Conservation (phyloP, 1,140 invertebrate species). For the Agrypnia vestita region DNA sequence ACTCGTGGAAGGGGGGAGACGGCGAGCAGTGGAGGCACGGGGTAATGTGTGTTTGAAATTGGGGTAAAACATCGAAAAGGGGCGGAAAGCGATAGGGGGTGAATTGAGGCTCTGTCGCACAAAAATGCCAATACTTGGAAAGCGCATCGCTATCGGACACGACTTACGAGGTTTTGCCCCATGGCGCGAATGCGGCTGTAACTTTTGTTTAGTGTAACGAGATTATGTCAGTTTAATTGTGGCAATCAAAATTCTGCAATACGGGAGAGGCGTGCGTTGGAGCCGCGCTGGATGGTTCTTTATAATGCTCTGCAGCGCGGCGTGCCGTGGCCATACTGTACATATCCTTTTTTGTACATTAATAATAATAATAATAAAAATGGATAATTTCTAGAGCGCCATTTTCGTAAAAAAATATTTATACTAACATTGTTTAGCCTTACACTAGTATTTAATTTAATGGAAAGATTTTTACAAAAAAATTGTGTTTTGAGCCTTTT, state of each 20-base stretch:
- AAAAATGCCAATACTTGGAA: slow-evolving; percentile 36
- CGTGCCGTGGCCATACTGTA: too few species aligned
- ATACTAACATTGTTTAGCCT: too few species aligned
- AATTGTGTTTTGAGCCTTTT: too few species aligned
- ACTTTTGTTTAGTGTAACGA: slow-evolving; percentile 60
- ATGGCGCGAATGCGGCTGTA: slow-evolving; percentile 47
- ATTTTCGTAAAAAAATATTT: too few species aligned
- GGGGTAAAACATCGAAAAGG: slow-evolving; percentile 31
- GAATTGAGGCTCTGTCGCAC: slow-evolving; percentile 9
- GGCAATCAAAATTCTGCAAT: slow-evolving; percentile 58
- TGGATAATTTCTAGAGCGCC: too few species aligned
- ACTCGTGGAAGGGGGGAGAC: neutral
- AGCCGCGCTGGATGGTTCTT: neutral
- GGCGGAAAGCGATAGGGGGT: neutral
- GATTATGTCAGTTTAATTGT: slow-evolving; percentile 61
- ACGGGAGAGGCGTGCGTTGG: slow-evolving; percentile 15
- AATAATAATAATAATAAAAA: too few species aligned
- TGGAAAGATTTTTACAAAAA: too few species aligned
- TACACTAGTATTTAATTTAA: too few species aligned
- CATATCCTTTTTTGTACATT: too few species aligned
- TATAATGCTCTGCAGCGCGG: slow-evolving; percentile 1
- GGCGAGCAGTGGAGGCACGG: neutral
- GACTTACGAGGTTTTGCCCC: slow-evolving; percentile 58
- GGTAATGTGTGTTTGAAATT: slow-evolving; percentile 28
- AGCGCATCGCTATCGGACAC: slow-evolving; percentile 38